Evolutionary conservation across 2,888 invertebrate species (phyloP), one percentile per base, ranked within the genome.

Genomic region (Marasmarcha lunaedactyla): DNA sequence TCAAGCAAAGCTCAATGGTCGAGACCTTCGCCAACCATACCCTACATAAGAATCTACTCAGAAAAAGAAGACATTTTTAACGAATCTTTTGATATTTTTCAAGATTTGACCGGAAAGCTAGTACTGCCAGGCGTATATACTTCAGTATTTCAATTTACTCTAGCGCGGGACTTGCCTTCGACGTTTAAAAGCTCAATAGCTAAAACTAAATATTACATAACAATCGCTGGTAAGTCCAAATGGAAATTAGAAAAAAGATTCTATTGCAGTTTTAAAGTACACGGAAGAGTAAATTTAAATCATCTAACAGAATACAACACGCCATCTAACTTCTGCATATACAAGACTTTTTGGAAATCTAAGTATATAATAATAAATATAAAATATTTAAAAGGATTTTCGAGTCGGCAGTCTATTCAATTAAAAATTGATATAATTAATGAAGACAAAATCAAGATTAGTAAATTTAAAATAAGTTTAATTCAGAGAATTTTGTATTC

Each of bases 11-110:
- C 77, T 6, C 59, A 57, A 37, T 83, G 81, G 81, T 61, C 71
- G 0, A 63, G 81, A 45, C 50, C 71, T 1, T 55, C 56, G 44
- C 70, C 81, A 1, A 70, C 71, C 1, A 49, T 73, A 25, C 81
- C 81, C 1, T 77, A 67, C 41, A 62, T 81, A 26, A 73, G 66
- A 55, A 58, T 70, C 14, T 81, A 79, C 50, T 67, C 74, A 0
- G 68, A 65, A 43, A 71, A 70, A 46, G 58, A 52, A 40, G 69
- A 62, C 46, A 37, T 77, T n/a, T 49, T 79, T 2, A 57, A 58
- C 35, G 50, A 68, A 30, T 6, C 10, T 10, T 6, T 7, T 10
- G 12, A 11, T 4, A 10, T 30, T 30, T 11, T 30, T 11, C 30
- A 4, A 11, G 12, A 40, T 43, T 12, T 58, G 58, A 40, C 48